These are phyloP conservation scores for Puffinus mauretanicus DNA, from an alignment of 2,113 vertebrate species.

Conservation along the genomic window DNA sequence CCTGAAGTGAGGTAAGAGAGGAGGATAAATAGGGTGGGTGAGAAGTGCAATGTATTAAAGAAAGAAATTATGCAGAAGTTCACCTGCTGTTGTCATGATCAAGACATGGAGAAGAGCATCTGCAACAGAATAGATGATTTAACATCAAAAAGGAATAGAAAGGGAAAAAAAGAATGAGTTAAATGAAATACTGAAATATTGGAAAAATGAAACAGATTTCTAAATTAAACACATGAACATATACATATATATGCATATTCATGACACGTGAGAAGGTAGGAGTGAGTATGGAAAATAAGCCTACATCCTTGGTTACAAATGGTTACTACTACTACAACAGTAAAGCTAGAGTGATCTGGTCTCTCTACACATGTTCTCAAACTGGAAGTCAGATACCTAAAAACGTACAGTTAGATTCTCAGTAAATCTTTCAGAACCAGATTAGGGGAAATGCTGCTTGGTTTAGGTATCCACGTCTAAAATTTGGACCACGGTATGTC, in stretches of 20 bases:
- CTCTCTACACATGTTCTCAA: background rate
- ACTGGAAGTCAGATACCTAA: background rate
- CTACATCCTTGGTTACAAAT: background rate
- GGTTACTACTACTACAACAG: background rate
- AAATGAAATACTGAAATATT: conserved; percentile 58
- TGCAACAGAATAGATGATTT: conserved; percentile 87
- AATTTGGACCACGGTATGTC: rapidly evolving
- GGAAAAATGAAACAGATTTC: conserved; percentile 47
- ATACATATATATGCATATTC: background rate
- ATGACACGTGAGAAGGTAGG: background rate
- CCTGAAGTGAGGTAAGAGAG: conserved; percentile 50
- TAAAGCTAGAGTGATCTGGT: background rate
- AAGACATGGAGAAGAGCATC: conserved; percentile 93
- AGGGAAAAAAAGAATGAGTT: conserved; percentile 61
- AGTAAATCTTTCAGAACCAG: background rate
- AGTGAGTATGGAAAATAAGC: background rate
- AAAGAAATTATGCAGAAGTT: conserved; percentile 82
- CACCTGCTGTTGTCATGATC: conserved; percentile 99
- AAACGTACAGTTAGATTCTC: background rate
- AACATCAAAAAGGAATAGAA: conserved; percentile 69
- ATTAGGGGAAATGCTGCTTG: background rate
- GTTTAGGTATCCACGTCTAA: background rate
- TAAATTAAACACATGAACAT: conserved; percentile 27
- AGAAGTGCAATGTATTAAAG: conserved; percentile 59
- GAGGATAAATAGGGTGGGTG: conserved; percentile 3